Base-by-base conservation (phyloP, 2,113 vertebrate species). In the Sitta europaea region DNA sequence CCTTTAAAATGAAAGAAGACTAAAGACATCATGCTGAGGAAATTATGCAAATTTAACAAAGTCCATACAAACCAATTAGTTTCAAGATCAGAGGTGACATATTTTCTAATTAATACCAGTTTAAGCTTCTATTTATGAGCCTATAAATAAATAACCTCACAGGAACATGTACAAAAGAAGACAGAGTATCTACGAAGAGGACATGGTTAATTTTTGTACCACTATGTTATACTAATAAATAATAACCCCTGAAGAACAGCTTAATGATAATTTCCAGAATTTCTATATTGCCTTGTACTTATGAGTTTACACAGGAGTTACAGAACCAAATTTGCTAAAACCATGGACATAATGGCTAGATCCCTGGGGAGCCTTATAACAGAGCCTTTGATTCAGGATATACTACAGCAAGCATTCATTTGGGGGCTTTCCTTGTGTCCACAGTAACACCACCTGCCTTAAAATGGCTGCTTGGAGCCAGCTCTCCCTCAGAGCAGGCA, bases 381-480 rank as follows among this genome's bases (percentile, higher is more conserved):
- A 92, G 89, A 62, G 47, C 47, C 85, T 94, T 90, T 94, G 74
- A 92, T 95, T 95, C 28, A 29, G 78, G 84, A 76, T 58, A 40
- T 71, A 58, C 47, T 12, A 7, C 14, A 82, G 78, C 71, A 88
- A 77, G 78, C 51, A 83, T 93, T 93, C 92, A 92, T 77, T 66
- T 86, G 55, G 58, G 92, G 90, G 58, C 81, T 92, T 80, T 90
- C 90, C 75, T 63, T 66, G 74, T 43, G 58, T 43, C 93, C 95
- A 88, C 87, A 96, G 84, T 77, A 94, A 89, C 95, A 90, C 90
- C 78, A 95, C 94, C 94, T 96, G 93, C 93, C 67, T 86, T 93
- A 48, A 77, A 95, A 94, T 24, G 75, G 75, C 94, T 90, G 75
- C 87, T 94, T 70, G 86, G 93, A 83, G 90, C 12, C 94, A 45